Conservation (phyloP, 2,888 invertebrate genomes). For the Netelia melanura region DNA sequence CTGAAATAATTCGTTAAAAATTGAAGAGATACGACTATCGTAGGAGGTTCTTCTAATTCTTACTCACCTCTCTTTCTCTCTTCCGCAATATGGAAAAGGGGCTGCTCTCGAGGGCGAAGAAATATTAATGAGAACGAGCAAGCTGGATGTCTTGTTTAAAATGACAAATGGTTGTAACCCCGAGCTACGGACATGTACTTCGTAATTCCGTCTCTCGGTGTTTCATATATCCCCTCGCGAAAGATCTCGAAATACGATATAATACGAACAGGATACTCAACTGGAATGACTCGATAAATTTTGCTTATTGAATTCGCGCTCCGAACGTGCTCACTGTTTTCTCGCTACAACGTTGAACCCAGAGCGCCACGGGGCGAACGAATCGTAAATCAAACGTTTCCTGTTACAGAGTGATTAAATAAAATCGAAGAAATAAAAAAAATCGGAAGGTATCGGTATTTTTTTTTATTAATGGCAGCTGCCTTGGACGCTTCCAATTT, state of each 20-base stretch:
- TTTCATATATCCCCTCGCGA: slow-evolving; percentile 55
- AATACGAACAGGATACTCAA: slow-evolving; percentile 48
- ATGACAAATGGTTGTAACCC: slow-evolving; percentile 75
- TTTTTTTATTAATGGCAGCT: slow-evolving; percentile 10
- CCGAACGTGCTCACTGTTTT: slow-evolving; percentile 27
- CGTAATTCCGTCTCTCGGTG: slow-evolving; percentile 25
- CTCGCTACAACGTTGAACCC: neutral
- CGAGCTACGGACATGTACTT: slow-evolving; percentile 5
- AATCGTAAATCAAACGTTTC: slow-evolving; percentile 35
- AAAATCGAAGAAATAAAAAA: slow-evolving; percentile 10
- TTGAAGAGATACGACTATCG: too few species aligned
- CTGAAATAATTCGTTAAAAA: slow-evolving; percentile 76
- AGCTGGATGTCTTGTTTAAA: slow-evolving; percentile 78
- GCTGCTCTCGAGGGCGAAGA: slow-evolving; percentile 70
- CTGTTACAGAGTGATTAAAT: slow-evolving; percentile 1
- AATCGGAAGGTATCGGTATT: neutral
- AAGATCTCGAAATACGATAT: slow-evolving; percentile 71
- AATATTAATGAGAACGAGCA: slow-evolving; percentile 77
- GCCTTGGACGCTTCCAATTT: slow-evolving; percentile 37
- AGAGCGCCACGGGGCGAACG: neutral
- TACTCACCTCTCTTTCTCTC: slow-evolving; percentile 9
- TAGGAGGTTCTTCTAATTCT: neutral
- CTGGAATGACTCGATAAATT: slow-evolving; percentile 26
- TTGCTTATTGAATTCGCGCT: slow-evolving; percentile 32
- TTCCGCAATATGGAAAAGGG: slow-evolving; percentile 30